Conservation (phyloP, 2,797 vertebrate species). For the Eulemur coronatus region DNA sequence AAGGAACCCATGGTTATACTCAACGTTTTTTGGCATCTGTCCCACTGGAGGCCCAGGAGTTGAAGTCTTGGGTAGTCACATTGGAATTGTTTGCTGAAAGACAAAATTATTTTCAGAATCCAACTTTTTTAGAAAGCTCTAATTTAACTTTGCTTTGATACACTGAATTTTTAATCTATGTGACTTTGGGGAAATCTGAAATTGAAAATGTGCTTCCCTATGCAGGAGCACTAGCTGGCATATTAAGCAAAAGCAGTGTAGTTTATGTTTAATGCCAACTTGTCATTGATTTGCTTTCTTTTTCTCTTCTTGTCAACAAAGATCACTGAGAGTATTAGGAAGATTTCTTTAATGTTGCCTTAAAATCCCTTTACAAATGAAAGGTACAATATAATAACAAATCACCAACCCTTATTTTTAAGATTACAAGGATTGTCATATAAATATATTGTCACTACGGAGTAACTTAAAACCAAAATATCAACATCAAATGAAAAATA, state of each 20-base stretch:
- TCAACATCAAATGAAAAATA: not conserved
- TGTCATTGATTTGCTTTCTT: not conserved
- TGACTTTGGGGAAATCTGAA: conserved; percentile 32
- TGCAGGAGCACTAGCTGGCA: not conserved
- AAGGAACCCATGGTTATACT: not conserved
- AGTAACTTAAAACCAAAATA: conserved; percentile 28
- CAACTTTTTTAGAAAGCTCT: not conserved
- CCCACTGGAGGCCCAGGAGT: not conserved
- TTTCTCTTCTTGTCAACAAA: conserved; percentile 1
- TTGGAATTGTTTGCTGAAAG: conserved; percentile 67
- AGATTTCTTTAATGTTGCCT: not conserved
- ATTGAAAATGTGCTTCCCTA: not conserved
- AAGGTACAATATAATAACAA: not conserved
- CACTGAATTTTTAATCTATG: conserved; percentile 34
- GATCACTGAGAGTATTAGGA: not conserved
- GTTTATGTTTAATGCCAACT: conserved; percentile 44
- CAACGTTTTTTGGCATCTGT: conserved; percentile 21
- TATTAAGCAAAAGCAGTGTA: not conserved
- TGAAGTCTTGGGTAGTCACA: not conserved
- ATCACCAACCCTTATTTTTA: not conserved
- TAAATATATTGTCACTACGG: not conserved
- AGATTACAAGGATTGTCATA: not conserved
- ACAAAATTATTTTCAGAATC: conserved; percentile 41
- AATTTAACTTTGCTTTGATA: conserved; percentile 51
- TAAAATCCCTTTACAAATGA: conserved; percentile 35